Evolutionary conservation across 2,888 invertebrate species (phyloP), one percentile per base, ranked within the genome.

Genomic region (Sicus ferrugineus): DNA sequence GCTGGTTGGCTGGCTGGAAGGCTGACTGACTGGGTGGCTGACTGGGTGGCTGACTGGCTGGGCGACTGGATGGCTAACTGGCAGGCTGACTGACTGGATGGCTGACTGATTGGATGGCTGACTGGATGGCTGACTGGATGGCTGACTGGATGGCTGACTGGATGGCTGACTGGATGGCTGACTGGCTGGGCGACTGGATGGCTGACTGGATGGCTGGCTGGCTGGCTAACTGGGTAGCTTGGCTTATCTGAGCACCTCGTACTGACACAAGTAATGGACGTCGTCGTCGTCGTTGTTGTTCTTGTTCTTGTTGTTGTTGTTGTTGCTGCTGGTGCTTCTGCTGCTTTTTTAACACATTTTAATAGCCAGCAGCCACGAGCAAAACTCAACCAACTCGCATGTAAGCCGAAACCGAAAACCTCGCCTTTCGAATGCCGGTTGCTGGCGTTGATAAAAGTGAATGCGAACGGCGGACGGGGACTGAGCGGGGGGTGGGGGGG

Each of bases 211-310:
- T 48, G 21, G 34, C 23, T 42, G 9, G n/a, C 42, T 3, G 9
- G n/a, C 5, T 42, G 42, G n/a, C 42, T 42, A n/a, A 42, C 42
- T 42, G n/a, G n/a, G n/a, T n/a, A n/a, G n/a, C n/a, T 42, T 11
- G 6, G 6, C 42, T 42, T 42, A 42, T 42, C 42, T 42, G 11
- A 5, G 16, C 54, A 54, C 28, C 9, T 54, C 9, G 16, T 23
- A 14, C 26, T 28, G 19, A 26, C 23, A 28, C 54, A 28, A 54
- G 26, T 50, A 50, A 3, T 30, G 11, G 30, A 52, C 2, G 50
- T 63, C 59, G 67, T 56, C 61, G 54, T 30, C 54, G 58, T 69
- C 66, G 58, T 64, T 71, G 54, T 56, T 56, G 38, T 21, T 54
- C 11, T 28, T 63, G 46, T 38, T 63, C 7, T 21, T 11, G 4